phyloP scores from a whole-genome alignment of 2,888 invertebrate species.

The Alsophila aescularia region DNA sequence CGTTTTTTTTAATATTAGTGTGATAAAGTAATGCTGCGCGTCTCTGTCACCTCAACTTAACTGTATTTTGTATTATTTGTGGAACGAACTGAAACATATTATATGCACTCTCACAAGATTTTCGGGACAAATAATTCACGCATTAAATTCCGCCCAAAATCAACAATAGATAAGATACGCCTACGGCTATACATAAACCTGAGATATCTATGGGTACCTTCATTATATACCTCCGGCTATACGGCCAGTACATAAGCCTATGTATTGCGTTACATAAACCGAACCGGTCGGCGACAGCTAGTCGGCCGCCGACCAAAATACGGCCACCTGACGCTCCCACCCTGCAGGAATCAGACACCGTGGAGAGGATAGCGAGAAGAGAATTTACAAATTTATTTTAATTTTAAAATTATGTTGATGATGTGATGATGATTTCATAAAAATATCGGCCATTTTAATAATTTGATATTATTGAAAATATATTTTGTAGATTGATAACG shows the following conservation, averaged over 20 bases:
- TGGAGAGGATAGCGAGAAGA: conserved; percentile 33
- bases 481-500: too few species aligned
- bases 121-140: not conserved
- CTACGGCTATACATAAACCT: conserved; percentile 20
- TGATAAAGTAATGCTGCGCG: too few species aligned
- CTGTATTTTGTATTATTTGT: too few species aligned
- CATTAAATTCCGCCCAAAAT: conserved; percentile 5
- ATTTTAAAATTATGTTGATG: too few species aligned
- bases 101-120: too few species aligned
- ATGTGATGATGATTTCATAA: too few species aligned
- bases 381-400: not conserved
- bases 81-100: too few species aligned
- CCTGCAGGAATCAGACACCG: conserved; percentile 39
- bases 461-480: too few species aligned
- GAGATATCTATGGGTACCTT: conserved; percentile 30
- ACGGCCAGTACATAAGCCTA: conserved; percentile 52
- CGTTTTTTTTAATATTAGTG: too few species aligned
- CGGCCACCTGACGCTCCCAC: conserved; percentile 80
- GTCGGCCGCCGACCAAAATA: conserved; percentile 78
- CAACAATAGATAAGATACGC: conserved; percentile 17
- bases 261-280: conserved; percentile 73
- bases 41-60: too few species aligned
- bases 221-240: conserved; percentile 14
- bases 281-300: conserved; percentile 66
- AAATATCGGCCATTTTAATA: too few species aligned